Base-by-base conservation (phyloP, 2,888 invertebrate genomes). In the Diarsia mendica region DNA sequence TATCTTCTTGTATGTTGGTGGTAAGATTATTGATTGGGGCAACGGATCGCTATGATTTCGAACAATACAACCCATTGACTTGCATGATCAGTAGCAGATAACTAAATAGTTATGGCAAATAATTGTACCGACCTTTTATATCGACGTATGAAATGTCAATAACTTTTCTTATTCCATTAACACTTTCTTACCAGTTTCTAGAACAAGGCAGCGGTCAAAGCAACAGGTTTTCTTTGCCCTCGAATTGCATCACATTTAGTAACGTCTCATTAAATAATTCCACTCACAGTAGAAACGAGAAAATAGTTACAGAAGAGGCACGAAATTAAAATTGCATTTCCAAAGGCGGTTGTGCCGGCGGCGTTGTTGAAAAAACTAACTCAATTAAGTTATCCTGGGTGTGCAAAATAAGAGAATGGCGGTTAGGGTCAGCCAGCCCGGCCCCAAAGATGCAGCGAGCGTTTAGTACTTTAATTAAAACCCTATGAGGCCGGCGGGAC, bases 401-500 rank as follows among this genome's bases (percentile, higher is more conserved):
- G 67, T 20, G 63, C 39, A 83, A 87, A 85, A 87, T 81, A 82
- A 83, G 66, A 80, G 77, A 81, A 82, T 80, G 53, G 66, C 72
- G 69, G 69, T 69, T 72, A 71, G 53, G 72, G 58, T 46, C 71
- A 70, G 72, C 15, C 72, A 46, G 75, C 23, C 46, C 18, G 66
- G 28, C 33, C 15, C 74, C 72, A 72, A 87, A 88, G 88, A 88
- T 85, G 80, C 72, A 79, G 84, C 74, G 60, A 80, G 69, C 83
- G 83, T 85, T 88, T 84, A 86, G 84, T 84, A 74, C 79, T 90
- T 90, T 91, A 89, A 89, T 91, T 89, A 90, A 89, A 88, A 84
- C 83, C 73, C 75, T 84, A 81, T 77, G 80, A 51, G 70, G 58
- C 73, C 61, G 28, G 63, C 44, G 71, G 73, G 77, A 74, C 85